Evolutionary conservation across 2,797 vertebrate species (phyloP).

Genomic region (Gymnoscopelus microlampas): DNA sequence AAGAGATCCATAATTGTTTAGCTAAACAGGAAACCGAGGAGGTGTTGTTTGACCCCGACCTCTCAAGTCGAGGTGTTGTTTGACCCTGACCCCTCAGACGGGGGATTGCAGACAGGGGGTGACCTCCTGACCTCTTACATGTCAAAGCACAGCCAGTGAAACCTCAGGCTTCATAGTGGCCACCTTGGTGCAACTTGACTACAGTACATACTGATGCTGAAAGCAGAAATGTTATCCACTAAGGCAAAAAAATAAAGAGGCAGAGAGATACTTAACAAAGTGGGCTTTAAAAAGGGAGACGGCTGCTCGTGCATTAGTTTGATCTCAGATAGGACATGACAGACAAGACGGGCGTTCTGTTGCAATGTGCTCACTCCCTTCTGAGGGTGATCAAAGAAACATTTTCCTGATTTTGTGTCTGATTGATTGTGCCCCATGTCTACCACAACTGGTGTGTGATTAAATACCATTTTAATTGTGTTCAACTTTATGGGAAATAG

Average conservation of each 20-base stretch:
- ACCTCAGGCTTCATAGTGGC: constrained; percentile 3
- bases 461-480: constrained; percentile 7
- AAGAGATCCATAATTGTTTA: too few relatives aligned
- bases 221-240: constrained; percentile 4
- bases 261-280: constrained; percentile 35
- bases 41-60: constrained; percentile 10
- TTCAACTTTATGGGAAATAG: constrained; percentile 5
- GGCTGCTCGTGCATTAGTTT: constrained; percentile 14
- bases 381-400: constrained; percentile 18
- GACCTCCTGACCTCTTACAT: constrained; percentile 12
- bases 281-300: constrained; percentile 20
- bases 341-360: not conserved
- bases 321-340: constrained; percentile 15
- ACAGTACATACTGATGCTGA: not conserved
- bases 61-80: not conserved
- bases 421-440: constrained; percentile 13
- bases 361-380: not conserved
- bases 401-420: not conserved
- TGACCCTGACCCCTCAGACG: constrained; percentile 8
- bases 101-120: not conserved
- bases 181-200: not conserved
- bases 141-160: not conserved
- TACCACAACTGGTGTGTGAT: not conserved
- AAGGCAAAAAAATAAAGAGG: constrained; percentile 19
- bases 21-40: too few relatives aligned